These are phyloP conservation scores for Montipora capricornis DNA, from an alignment of 64 coral and sea anemone genomes.

Conservation along the genomic window DNA sequence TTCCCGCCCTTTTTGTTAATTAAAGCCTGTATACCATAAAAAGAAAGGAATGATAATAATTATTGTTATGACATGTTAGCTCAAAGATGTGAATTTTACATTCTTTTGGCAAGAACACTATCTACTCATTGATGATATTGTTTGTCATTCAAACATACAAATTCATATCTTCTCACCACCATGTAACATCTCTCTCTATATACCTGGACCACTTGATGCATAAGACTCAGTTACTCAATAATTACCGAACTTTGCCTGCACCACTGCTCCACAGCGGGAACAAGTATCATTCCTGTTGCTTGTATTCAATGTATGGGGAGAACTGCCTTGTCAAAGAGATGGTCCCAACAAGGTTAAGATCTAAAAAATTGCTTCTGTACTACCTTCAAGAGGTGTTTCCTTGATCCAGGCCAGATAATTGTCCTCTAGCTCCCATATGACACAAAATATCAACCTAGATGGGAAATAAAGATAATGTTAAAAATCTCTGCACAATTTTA, in stretches of 20 bases:
- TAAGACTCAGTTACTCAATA: background rate
- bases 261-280: conserved; percentile 78
- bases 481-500: no score
- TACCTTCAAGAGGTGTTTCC: conserved; percentile 66
- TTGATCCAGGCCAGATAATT: conserved; percentile 36
- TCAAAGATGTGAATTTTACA: no score
- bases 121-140: no score
- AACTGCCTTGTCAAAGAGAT: conserved; percentile 85
- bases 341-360: conserved; percentile 73
- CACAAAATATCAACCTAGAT: conserved; percentile 70
- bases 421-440: conserved; percentile 65
- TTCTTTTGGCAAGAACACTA: no score
- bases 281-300: conserved; percentile 65
- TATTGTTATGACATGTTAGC: no score
- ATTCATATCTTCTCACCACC: background rate
- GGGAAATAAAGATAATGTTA: no score
- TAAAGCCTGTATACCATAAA: no score
- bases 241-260: conserved; percentile 88
- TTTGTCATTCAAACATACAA: background rate
- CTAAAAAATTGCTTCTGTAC: conserved; percentile 64
- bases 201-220: background rate
- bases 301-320: conserved; percentile 83
- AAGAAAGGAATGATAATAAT: no score
- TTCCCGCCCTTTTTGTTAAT: no score
- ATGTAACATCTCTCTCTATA: no score